A percentile compares a stretch with the other conserved stretches of the same genome.
Conservation (phyloP, 2,888 invertebrate species). For the Xylocampa areola region DNA sequence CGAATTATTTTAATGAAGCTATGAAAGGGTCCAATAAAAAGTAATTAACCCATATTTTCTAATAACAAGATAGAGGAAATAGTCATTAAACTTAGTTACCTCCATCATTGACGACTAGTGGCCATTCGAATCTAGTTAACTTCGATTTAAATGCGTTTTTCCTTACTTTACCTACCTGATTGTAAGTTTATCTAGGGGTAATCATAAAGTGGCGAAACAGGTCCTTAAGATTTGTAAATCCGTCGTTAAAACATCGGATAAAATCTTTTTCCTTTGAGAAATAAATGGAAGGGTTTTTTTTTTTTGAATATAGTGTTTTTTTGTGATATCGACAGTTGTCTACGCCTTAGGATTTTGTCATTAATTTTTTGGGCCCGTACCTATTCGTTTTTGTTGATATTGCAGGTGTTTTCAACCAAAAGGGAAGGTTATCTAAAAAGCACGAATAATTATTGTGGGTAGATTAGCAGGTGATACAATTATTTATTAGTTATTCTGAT, state of each 20-base stretch:
- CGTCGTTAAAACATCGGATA: slow-evolving; percentile 10
- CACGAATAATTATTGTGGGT: slow-evolving; percentile 18
- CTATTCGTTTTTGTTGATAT: slow-evolving; percentile 24
- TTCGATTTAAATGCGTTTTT: slow-evolving; percentile 3
- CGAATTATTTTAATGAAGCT: slow-evolving; percentile 49
- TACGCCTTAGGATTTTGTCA: slow-evolving; percentile 35
- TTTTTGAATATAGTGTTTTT: slow-evolving; percentile 7
- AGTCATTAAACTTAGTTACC: slow-evolving; percentile 25
- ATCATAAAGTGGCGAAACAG: slow-evolving; percentile 8
- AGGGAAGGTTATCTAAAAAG: slow-evolving; percentile 22
- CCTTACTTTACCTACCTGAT: slow-evolving; percentile 4
- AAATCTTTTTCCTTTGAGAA: slow-evolving; percentile 3
- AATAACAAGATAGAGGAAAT: slow-evolving; percentile 32
- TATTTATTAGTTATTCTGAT: slow-evolving; percentile 9
- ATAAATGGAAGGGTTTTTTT: background rate
- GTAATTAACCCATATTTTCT: slow-evolving; percentile 45
- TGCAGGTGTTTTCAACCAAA: slow-evolving; percentile 30
- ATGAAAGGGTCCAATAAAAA: slow-evolving; percentile 48
- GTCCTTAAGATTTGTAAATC: slow-evolving; percentile 12
- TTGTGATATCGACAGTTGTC: slow-evolving; percentile 25
- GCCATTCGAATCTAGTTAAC: slow-evolving; percentile 20
- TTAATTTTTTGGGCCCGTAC: too few species aligned
- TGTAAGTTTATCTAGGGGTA: slow-evolving; percentile 1
- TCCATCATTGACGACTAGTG: slow-evolving; percentile 13
- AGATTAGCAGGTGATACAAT: slow-evolving; percentile 20